These are phyloP conservation scores for Mirounga angustirostris DNA, from an alignment of 2,113 vertebrate species.

Conservation along the genomic window DNA sequence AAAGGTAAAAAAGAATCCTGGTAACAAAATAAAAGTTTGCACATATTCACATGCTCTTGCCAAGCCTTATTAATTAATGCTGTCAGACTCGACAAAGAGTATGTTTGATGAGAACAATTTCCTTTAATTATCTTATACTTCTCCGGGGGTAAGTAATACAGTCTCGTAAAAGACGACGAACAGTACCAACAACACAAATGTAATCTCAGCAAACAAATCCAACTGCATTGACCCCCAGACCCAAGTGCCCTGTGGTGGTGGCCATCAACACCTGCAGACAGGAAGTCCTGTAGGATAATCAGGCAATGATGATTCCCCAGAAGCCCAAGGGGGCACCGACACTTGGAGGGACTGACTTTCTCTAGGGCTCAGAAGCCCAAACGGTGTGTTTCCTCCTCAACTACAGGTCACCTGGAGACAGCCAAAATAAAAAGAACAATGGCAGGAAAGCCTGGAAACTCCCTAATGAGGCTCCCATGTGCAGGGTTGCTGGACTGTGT, in stretches of 20 bases:
- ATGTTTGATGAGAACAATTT: background rate
- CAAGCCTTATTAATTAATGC: slow-evolving; percentile 63
- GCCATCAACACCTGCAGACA: slow-evolving; percentile 15
- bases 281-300: slow-evolving; percentile 65
- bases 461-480: slow-evolving; percentile 66
- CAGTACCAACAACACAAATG: slow-evolving; percentile 44
- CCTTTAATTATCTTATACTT: slow-evolving; percentile 73
- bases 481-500: background rate
- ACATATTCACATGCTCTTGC: slow-evolving; percentile 35
- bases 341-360: slow-evolving; percentile 33
- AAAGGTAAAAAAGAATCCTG: slow-evolving; percentile 60
- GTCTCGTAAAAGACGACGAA: slow-evolving; percentile 58
- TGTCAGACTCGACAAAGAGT: slow-evolving; percentile 66
- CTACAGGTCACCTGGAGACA: slow-evolving; percentile 68
- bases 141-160: slow-evolving; percentile 66
- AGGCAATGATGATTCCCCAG: background rate
- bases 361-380: slow-evolving; percentile 47
- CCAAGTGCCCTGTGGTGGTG: background rate
- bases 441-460: slow-evolving; percentile 56
- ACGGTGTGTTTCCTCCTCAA: slow-evolving; percentile 35
- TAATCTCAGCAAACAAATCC: slow-evolving; percentile 52
- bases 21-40: slow-evolving; percentile 55
- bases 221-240: slow-evolving; percentile 34
- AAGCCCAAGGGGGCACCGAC: slow-evolving; percentile 45
- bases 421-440: slow-evolving; percentile 69